These are phyloP conservation scores for Sarcophaga carnaria DNA, from an alignment of 2,888 invertebrate genomes.

Conservation along the genomic window DNA sequence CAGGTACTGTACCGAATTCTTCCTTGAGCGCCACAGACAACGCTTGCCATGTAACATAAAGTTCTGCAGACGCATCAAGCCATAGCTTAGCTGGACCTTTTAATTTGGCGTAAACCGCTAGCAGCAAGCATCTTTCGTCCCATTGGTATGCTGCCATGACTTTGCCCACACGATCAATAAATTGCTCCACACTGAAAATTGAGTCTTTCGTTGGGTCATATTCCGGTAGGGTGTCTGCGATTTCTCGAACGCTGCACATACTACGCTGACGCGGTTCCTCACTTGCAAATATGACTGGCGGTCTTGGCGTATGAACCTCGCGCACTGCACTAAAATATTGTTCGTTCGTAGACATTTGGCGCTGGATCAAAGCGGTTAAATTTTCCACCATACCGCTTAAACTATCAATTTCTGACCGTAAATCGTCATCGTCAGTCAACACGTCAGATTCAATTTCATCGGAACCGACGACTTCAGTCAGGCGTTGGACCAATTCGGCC, in stretches of 20 bases:
- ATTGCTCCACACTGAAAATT: conserved; percentile 30
- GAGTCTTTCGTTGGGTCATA: no score
- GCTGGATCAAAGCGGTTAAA: not conserved
- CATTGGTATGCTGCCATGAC: conserved; percentile 36
- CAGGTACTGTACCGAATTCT: not conserved
- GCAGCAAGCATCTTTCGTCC: conserved; percentile 41
- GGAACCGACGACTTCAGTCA: conserved; percentile 11
- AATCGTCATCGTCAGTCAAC: not conserved
- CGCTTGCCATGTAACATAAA: no score
- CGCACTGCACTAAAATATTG: no score
- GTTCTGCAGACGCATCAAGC: no score
- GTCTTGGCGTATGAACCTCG: no score
- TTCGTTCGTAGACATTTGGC: no score
- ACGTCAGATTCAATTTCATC: conserved; percentile 26
- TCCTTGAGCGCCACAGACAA: no score
- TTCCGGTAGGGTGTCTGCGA: no score
- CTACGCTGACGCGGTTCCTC: no score
- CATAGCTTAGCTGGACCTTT: no score
- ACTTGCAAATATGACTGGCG: no score
- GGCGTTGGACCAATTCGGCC: conserved; percentile 30
- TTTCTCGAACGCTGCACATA: no score
- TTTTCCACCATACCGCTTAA: conserved; percentile 1
- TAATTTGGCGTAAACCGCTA: conserved; percentile 47
- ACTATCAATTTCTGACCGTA: conserved; percentile 38
- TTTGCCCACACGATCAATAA: conserved; percentile 24